Evolutionary conservation across 2,797 vertebrate genomes (phyloP).

Genomic region (Moxostoma hubbsi): DNA sequence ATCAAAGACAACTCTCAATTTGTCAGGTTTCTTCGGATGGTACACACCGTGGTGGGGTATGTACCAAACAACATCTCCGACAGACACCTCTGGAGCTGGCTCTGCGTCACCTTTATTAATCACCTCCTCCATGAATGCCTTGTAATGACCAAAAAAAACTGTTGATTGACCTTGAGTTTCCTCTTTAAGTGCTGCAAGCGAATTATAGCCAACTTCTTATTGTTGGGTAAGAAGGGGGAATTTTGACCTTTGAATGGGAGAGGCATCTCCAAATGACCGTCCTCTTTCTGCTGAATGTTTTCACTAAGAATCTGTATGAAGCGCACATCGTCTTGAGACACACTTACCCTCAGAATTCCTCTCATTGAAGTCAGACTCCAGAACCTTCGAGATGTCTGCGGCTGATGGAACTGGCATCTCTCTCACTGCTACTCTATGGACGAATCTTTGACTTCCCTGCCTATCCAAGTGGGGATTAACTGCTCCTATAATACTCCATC

Average conservation of each 20-base stretch:
- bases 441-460: no score
- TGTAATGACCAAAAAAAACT: no score
- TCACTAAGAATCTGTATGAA: conserved; percentile 52
- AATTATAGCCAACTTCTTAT: no score
- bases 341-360: conserved; percentile 44
- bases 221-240: no score
- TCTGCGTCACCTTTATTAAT: not conserved
- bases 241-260: conserved; percentile 37
- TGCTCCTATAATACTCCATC: no score
- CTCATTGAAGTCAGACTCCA: conserved; percentile 53
- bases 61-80: conserved; percentile 34
- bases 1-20: no score
- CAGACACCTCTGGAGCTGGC: conserved; percentile 10
- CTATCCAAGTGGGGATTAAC: no score
- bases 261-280: conserved; percentile 44
- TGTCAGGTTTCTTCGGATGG: conserved; percentile 8
- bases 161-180: no score
- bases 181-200: no score
- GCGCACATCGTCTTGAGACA: conserved; percentile 55
- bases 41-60: conserved; percentile 42
- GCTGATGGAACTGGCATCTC: conserved; percentile 31
- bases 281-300: conserved; percentile 35
- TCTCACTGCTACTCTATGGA: no score
- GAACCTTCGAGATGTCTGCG: conserved; percentile 37
- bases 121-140: not conserved